Percentiles rank a stretch among this genome's conserved stretches.
Evolutionary conservation across 2,888 invertebrate genomes (phyloP).

Genomic region (Corbicula japonica): DNA sequence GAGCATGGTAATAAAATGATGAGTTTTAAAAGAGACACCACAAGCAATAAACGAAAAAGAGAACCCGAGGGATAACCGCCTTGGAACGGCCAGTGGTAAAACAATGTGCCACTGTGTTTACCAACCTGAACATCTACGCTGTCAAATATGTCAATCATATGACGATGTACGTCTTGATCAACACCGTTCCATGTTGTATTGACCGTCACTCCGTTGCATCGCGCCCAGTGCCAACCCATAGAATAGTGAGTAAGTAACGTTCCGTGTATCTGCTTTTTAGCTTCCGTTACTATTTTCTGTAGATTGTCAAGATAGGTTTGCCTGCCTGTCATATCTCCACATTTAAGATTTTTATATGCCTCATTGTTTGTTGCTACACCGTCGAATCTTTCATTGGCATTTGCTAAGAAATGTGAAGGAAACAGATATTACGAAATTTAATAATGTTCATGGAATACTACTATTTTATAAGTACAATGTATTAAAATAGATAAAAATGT

Average conservation of each 20-base stretch:
- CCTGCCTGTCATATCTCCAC: slow-evolving; percentile 25
- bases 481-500: no score
- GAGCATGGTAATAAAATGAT: no score
- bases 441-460: no score
- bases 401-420: no score
- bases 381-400: slow-evolving; percentile 59
- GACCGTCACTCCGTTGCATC: slow-evolving; percentile 29
- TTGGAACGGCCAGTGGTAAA: no score
- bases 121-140: slow-evolving; percentile 70
- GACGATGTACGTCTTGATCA: slow-evolving; percentile 47
- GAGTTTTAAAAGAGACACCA: no score
- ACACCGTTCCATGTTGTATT: slow-evolving; percentile 59
- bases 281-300: slow-evolving; percentile 50
- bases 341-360: slow-evolving; percentile 63
- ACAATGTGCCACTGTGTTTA: no score
- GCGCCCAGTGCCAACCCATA: slow-evolving; percentile 70
- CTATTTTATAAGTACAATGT: no score
- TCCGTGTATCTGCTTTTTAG: slow-evolving; percentile 57
- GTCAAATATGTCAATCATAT: slow-evolving; percentile 74
- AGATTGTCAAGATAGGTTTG: slow-evolving; percentile 53
- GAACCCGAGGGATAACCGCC: no score
- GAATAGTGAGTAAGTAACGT: slow-evolving; percentile 67
- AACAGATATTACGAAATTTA: no score
- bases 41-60: no score
- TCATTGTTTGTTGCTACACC: slow-evolving; percentile 71